Conservation (phyloP, 2,888 invertebrate genomes). For the Rhaphigaster nebulosa region DNA sequence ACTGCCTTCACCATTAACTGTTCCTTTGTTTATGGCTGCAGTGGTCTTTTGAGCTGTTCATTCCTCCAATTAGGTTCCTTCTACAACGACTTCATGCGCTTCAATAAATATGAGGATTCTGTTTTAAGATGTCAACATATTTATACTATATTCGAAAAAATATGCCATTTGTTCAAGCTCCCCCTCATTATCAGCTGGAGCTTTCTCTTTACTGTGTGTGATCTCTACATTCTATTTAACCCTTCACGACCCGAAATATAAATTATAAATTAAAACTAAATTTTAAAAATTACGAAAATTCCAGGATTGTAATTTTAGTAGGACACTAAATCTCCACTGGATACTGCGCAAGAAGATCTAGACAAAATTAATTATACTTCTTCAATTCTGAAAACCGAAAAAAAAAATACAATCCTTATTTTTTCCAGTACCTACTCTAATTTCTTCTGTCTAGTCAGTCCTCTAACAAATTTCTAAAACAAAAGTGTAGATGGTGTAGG, state of each 20-base stretch:
- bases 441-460: no score
- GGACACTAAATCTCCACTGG: no score
- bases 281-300: no score
- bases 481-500: no score
- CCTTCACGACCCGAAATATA: not conserved
- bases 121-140: not conserved
- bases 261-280: not conserved
- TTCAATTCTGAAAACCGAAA: no score
- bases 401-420: no score
- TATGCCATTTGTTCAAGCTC: slow-evolving; percentile 1
- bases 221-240: not conserved
- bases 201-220: not conserved
- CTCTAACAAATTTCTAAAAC: no score
- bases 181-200: not conserved
- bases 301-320: no score
- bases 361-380: no score
- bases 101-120: not conserved
- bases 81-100: not conserved
- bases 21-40: not conserved
- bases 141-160: not conserved
- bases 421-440: no score
- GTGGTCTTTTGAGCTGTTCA: not conserved
- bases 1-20: not conserved
- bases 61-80: not conserved
- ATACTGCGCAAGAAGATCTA: no score